phyloP scores from a whole-genome alignment of 2,797 vertebrate genomes.

The Karalla daura region DNA sequence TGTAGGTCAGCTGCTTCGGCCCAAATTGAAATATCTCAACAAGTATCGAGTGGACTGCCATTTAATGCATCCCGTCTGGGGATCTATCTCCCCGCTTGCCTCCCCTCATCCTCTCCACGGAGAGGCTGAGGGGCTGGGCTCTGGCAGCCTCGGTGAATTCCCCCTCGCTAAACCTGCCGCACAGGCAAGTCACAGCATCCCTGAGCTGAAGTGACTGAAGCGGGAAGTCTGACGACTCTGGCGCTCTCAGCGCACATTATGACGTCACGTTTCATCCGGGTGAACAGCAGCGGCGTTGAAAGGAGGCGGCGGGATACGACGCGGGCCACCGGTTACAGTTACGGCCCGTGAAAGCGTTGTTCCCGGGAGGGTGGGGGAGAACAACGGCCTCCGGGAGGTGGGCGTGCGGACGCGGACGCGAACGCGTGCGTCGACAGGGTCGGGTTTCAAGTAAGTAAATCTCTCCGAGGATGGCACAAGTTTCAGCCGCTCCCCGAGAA shows the following conservation, averaged over 20 bases:
- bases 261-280: neutral
- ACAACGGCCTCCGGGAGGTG: constrained; percentile 29
- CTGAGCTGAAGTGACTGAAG: neutral
- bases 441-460: constrained; percentile 68
- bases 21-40: neutral
- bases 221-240: neutral
- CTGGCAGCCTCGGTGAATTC: neutral
- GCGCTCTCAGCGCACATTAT: neutral
- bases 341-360: constrained; percentile 37
- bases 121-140: too few species aligned
- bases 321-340: constrained; percentile 15
- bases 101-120: too few species aligned
- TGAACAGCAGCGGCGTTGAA: neutral
- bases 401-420: constrained; percentile 28
- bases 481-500: constrained; percentile 60
- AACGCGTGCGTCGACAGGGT: constrained; percentile 39
- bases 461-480: constrained; percentile 62
- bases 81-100: too few species aligned
- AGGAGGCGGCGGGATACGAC: neutral
- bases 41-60: neutral
- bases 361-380: constrained; percentile 21
- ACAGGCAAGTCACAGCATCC: neutral
- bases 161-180: neutral
- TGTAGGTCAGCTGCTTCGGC: neutral
- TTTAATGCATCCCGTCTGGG: too few species aligned